Evolutionary conservation across 2,113 vertebrate species (phyloP), one percentile per base, ranked within the genome.

Genomic region (Rhadina sibilatrix): DNA sequence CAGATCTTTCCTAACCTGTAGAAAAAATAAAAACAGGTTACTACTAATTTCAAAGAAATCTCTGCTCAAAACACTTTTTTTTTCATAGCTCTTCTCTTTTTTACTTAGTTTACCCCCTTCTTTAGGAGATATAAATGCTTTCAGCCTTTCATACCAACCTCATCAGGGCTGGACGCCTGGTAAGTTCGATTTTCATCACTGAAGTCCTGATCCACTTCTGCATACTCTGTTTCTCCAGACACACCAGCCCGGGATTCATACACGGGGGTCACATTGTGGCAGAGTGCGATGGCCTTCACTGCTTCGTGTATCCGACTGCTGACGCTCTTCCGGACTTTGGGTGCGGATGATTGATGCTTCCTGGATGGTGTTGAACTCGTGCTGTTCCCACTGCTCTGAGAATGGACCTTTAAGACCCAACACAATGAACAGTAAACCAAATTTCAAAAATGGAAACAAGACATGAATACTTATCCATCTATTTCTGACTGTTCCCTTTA

Each of bases 91-190:
- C 49, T 68, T 23, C 25, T 63, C 12, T 76, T 84, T 70, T 53
- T 15, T 68, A n/a, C 25, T 54, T 54, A 15, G 16, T 20, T 71
- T 70, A 60, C 8, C 9, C 40, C 1, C 0, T 37, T 60, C 13
- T 82, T 92, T 15, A 31, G 0, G 11, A 38, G 10, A 21, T 11
- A 52, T 0, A 31, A 27, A 10, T 19, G 72, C 59, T 83, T 76
- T 50, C 25, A 65, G 17, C 59, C 49, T 61, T n/a, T 38, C 31
- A 54, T 4, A 91, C 96, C 95, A 87, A 99, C 99, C 99, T 99
- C 99, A 31, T 99, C 99, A 0, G 99, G 99, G 90, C 99, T 99
- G 93, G 99, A 99, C 53, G 99, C 99, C 97, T 99, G 99, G 97
- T 99, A 99, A 27, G 99, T 98, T 75, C 99, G 98, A 96, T 99